Percentiles rank a stretch among this genome's conserved stretches.
Conservation (phyloP, 2,888 invertebrate genomes). For the Vannuccia rotundouncinata region DNA sequence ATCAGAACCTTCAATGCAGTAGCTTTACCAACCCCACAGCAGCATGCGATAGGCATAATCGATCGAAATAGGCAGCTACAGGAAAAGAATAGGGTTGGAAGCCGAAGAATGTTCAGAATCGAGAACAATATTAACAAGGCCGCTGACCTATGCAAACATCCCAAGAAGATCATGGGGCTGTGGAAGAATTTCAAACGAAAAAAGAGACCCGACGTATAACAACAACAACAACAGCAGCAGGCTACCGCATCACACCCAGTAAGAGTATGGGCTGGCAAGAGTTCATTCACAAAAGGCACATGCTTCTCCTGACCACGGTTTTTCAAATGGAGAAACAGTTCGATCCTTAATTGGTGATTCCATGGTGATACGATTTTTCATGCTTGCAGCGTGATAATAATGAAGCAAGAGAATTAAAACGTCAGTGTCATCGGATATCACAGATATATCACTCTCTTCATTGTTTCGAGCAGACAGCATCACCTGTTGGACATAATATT, state of each 20-base stretch:
- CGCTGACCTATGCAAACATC: too few relatives aligned
- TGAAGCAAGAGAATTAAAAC: slow-evolving; percentile 28
- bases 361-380: not conserved
- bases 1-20: slow-evolving; percentile 6
- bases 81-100: too few relatives aligned
- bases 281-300: not conserved
- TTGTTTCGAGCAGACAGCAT: slow-evolving; percentile 16
- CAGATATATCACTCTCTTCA: slow-evolving; percentile 5
- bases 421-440: slow-evolving; percentile 31
- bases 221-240: too few relatives aligned
- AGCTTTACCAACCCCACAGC: slow-evolving; percentile 3
- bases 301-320: too few relatives aligned
- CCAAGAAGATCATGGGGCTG: too few relatives aligned
- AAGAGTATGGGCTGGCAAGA: slow-evolving; percentile 6
- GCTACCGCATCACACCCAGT: slow-evolving; percentile 17
- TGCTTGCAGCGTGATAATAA: slow-evolving; percentile 24
- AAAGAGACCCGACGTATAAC: too few relatives aligned
- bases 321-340: too few relatives aligned
- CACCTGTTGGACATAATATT: slow-evolving; percentile 25
- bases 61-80: too few relatives aligned
- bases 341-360: slow-evolving; percentile 5
- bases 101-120: too few relatives aligned
- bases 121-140: too few relatives aligned
- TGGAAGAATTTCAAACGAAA: too few relatives aligned
- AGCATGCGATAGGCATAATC: too few relatives aligned